A percentile compares a stretch with the other conserved stretches of the same genome.
phyloP scores from a whole-genome alignment of 2,888 invertebrate genomes.

The Hybos culiciformis region DNA sequence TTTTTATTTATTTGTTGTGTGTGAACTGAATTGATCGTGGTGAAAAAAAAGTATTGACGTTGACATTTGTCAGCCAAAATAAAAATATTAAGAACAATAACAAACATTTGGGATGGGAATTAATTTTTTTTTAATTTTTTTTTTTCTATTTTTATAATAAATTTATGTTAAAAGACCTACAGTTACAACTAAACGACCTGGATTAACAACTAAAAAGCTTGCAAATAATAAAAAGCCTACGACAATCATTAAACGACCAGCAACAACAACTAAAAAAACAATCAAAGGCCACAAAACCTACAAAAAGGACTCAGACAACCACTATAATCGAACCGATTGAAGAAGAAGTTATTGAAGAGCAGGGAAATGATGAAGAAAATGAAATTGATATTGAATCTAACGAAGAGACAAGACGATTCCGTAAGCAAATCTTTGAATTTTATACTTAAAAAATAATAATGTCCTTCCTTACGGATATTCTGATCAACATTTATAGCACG shows the following conservation, averaged over 20 bases:
- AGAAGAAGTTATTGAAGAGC: conserved; percentile 27
- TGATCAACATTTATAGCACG: background rate
- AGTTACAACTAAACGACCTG: conserved; percentile 14
- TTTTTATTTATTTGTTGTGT: no score
- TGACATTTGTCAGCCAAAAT: no score
- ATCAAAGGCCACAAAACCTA: conserved; percentile 18
- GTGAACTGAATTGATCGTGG: no score
- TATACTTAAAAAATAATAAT: no score
- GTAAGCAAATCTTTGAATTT: conserved; percentile 25
- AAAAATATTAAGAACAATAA: no score
- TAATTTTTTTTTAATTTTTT: no score
- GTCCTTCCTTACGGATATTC: no score
- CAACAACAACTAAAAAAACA: conserved; percentile 22
- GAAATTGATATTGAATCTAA: conserved; percentile 25
- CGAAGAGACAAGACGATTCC: conserved; percentile 25
- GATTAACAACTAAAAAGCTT: conserved; percentile 19
- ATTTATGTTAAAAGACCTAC: conserved; percentile 15
- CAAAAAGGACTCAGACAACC: conserved; percentile 27
- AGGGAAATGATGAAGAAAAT: conserved; percentile 26
- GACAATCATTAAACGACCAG: conserved; percentile 22
- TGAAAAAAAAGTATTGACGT: no score
- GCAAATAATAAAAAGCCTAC: conserved; percentile 29
- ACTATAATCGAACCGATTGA: conserved; percentile 24
- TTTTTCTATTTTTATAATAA: no score
- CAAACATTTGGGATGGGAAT: no score